phyloP scores from a whole-genome alignment of 2,888 invertebrate species.

The Eugnorisma glareosa region DNA sequence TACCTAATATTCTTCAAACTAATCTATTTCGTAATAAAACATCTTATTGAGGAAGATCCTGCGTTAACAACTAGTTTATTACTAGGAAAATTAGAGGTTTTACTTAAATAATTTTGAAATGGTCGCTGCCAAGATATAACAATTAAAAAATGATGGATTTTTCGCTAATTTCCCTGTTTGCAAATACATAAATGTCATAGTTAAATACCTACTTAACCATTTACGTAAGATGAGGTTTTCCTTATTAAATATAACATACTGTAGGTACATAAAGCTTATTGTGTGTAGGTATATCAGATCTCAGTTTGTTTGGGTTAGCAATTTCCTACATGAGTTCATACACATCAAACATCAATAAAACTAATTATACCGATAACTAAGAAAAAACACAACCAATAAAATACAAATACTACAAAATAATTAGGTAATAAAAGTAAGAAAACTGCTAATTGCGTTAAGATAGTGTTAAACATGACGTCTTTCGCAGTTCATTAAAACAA shows the following conservation, averaged over 20 bases:
- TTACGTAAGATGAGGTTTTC: conserved; percentile 26
- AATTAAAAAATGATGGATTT: background rate
- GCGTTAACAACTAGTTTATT: background rate
- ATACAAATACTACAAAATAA: background rate
- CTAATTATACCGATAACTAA: background rate
- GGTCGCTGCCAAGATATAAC: background rate
- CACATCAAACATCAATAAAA: background rate
- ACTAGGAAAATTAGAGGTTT: background rate
- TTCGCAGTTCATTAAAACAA: background rate
- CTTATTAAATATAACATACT: conserved; percentile 8
- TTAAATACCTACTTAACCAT: conserved; percentile 16
- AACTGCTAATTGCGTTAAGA: conserved; percentile 8
- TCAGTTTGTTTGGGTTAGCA: background rate
- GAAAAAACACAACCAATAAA: background rate
- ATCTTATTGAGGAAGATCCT: background rate
- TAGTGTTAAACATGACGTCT: conserved; percentile 4
- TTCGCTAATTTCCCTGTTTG: background rate
- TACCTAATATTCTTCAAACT: conserved; percentile 2
- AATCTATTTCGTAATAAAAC: conserved; percentile 7
- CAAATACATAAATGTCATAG: conserved; percentile 6
- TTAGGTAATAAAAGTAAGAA: conserved; percentile 2
- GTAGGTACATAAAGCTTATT: background rate
- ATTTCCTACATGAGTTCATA: background rate
- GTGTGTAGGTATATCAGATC: background rate
- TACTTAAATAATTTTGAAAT: background rate